Percentiles rank a stretch among this genome's conserved stretches.
Conservation (phyloP, 2,797 vertebrate genomes). For the Meriones psammophilus region DNA sequence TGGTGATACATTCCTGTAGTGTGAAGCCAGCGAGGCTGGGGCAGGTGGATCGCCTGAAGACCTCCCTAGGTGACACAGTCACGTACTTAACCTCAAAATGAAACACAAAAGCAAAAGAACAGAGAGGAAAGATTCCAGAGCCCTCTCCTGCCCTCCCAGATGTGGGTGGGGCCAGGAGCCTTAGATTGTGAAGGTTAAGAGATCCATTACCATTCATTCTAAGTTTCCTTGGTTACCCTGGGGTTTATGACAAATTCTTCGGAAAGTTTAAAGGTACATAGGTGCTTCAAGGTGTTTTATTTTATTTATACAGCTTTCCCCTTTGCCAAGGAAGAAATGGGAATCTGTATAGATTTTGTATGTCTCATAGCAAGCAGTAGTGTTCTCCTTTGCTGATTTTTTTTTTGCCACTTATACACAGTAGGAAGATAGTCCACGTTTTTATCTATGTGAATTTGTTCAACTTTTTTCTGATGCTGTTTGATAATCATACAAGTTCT, state of each 20-base stretch:
- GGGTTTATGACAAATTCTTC: constrained; percentile 37
- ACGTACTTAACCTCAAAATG: background rate
- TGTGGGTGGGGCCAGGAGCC: background rate
- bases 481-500: background rate
- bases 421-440: background rate
- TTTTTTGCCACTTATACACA: background rate
- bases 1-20: background rate
- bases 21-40: background rate
- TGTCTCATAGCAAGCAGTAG: background rate
- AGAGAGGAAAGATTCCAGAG: background rate
- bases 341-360: background rate
- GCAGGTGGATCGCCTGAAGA: background rate
- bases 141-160: background rate
- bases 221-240: background rate
- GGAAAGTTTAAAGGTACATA: background rate
- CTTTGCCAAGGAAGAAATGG: background rate
- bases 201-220: background rate
- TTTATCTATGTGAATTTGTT: constrained; percentile 12
- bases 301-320: constrained; percentile 3
- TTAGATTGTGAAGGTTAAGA: background rate
- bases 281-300: background rate
- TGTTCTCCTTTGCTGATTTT: background rate
- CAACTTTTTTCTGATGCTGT: constrained; percentile 26
- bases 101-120: background rate
- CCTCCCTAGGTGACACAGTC: background rate